Evolutionary conservation across 2,797 vertebrate genomes (phyloP), one percentile per base, ranked within the genome.

Genomic region (Hirundo rustica): DNA sequence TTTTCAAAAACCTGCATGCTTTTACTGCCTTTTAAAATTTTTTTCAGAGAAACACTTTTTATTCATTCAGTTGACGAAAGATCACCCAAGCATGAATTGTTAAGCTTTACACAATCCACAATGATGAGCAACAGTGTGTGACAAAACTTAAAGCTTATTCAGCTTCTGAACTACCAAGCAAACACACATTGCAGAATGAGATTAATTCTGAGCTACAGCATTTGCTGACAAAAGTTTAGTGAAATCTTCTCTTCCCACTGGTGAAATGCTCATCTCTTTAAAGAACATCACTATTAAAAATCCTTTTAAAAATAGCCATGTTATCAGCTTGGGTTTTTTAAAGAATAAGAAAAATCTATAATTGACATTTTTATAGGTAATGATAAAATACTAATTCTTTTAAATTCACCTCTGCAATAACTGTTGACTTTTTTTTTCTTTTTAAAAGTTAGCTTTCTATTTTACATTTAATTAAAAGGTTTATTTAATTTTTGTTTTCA

Each of bases 101-200:
- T 97, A 98, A 97, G 96, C 96, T 93, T 95, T 83, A 88, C 84
- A 96, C 95, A 97, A 95, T 96, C 88, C 93, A 92, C 93, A 95
- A 95, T 92, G 85, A 72, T 64, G 85, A 97, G 93, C 88, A 97
- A 95, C 74, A 95, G 90, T 30, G 53, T 93, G 92, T 81, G 75
- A 95, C 82, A 92, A 77, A 95, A 95, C 88, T 96, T 96, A 65
- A 92, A 95, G 88, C 86, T 96, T 96, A 92, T 85, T 92, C 85
- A 95, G 92, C 83, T 96, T 93, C 82, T 83, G 54, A 96, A 95
- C 92, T 96, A 88, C 86, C 95, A 95, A 95, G 94, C 68, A 97
- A 98, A 97, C 92, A 97, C 91, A 97, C 89, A 95, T 89, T 97
- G 75, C 42, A 88, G 72, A 95, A 81, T 76, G 61, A 96, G 71